Evolutionary conservation across 2,113 vertebrate species (phyloP).

Genomic region (Phyllostomus hastatus): DNA sequence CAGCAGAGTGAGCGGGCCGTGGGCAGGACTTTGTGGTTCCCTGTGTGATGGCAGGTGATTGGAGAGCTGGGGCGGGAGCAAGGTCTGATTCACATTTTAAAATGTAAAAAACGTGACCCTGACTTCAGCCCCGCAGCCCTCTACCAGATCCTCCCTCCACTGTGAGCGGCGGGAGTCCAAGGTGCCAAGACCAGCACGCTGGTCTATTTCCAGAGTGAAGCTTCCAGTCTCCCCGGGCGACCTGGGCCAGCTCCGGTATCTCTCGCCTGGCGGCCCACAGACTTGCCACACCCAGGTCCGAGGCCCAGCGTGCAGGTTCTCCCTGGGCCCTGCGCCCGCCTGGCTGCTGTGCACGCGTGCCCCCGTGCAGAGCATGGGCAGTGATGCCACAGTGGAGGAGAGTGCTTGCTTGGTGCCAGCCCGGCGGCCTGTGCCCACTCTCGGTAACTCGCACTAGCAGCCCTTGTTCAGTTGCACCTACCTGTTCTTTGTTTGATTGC

Average conservation of each 20-base stretch:
- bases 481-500: not conserved
- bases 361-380: not conserved
- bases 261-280: not conserved
- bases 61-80: not conserved
- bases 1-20: accelerated
- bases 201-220: not conserved
- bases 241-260: not conserved
- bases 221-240: not conserved
- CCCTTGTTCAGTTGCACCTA: not conserved
- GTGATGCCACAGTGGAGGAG: not conserved
- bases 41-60: not conserved
- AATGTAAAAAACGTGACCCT: not conserved
- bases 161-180: not conserved
- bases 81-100: not conserved
- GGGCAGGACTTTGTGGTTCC: accelerated
- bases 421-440: not conserved
- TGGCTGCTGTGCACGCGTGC: not conserved
- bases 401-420: not conserved
- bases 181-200: too few species aligned
- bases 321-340: not conserved
- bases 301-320: not conserved
- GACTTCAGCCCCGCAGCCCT: not conserved
- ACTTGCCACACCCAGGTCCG: not conserved
- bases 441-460: not conserved
- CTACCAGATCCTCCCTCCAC: too few species aligned